Base-by-base conservation (phyloP, 2,113 vertebrate genomes). In the Agelaius tricolor region DNA sequence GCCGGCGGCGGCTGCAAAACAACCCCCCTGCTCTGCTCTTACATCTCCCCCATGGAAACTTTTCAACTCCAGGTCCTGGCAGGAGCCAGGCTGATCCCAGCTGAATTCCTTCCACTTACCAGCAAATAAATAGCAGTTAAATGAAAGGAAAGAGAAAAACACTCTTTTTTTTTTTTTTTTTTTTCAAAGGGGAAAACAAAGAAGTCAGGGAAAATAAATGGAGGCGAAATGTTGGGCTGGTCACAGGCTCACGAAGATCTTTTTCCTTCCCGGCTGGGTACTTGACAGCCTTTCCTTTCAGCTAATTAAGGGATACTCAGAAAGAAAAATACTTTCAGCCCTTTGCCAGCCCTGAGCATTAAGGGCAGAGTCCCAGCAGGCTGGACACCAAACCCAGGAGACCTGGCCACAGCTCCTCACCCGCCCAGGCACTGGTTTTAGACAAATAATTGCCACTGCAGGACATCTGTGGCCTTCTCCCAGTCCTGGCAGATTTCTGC, bases 51-150 rank as follows among this genome's bases (percentile, higher is more conserved):
- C 83, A 81, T 10, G 28, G 89, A 95, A 94, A 96, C 92, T 93
- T 96, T 96, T 46, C 87, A 91, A 87, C 77, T 94, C 47, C 59
- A 78, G 91, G 37, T 49, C 6, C 92, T 97, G 95, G 93, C 96
- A 97, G 77, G 74, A 95, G 74, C 61, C 10, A 4, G 84, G 52
- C 84, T 97, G 93, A 94, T 95, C 94, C 89, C 90, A 93, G 88
- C 88, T 95, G 93, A 93, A 95, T 97, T 93, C 94, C 91, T 94
- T 92, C 95, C 95, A 95, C 86, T 94, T 93, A 93, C 90, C 71
- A 97, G 92, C 88, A 93, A 97, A 95, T 95, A 93, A 96, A 94
- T 90, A 92, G 92, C 72, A 92, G 92, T 84, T 93, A 90, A 96
- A 92, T 43, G 63, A 72, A 93, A 87, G 78, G 63, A 87, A 77